phyloP scores from a whole-genome alignment of 2,113 vertebrate genomes.

The Oryzias curvinotus region DNA sequence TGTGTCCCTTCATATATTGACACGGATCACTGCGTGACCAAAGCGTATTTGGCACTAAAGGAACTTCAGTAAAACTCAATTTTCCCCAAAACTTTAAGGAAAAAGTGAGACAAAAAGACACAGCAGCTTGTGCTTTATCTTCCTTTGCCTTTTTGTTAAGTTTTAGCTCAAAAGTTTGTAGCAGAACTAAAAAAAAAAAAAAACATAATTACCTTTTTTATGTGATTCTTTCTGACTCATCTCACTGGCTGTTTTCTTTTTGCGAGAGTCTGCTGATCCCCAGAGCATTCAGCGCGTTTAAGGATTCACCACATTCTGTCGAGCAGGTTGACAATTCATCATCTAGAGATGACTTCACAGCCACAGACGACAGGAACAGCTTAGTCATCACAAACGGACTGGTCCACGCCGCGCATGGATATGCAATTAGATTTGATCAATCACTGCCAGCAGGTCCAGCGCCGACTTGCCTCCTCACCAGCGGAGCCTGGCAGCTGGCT shows the following conservation, averaged over 20 bases:
- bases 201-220: constrained; percentile 8
- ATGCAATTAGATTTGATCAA: constrained; percentile 20
- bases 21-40: constrained; percentile 18
- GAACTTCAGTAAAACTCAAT: constrained; percentile 15
- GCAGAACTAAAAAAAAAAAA: not conserved
- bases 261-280: constrained; percentile 18
- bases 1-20: constrained; percentile 38
- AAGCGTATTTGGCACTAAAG: constrained; percentile 29
- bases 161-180: constrained; percentile 7
- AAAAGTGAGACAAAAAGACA: not conserved
- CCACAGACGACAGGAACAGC: constrained; percentile 15
- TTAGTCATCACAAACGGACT: constrained; percentile 31
- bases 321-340: constrained; percentile 33
- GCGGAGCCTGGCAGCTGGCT: too few relatives aligned
- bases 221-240: constrained; percentile 7
- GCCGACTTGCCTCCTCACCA: too few relatives aligned
- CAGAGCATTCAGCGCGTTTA: constrained; percentile 10
- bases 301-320: constrained; percentile 12
- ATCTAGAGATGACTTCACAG: constrained; percentile 33
- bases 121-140: not conserved
- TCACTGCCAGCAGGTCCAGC: constrained; percentile 10
- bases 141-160: constrained; percentile 8
- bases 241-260: constrained; percentile 13
- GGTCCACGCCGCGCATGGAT: constrained; percentile 7
- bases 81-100: not conserved